Evolutionary conservation across 2,888 invertebrate species (phyloP), one percentile per base, ranked within the genome.

Genomic region (Sphaerophoria taeniata): DNA sequence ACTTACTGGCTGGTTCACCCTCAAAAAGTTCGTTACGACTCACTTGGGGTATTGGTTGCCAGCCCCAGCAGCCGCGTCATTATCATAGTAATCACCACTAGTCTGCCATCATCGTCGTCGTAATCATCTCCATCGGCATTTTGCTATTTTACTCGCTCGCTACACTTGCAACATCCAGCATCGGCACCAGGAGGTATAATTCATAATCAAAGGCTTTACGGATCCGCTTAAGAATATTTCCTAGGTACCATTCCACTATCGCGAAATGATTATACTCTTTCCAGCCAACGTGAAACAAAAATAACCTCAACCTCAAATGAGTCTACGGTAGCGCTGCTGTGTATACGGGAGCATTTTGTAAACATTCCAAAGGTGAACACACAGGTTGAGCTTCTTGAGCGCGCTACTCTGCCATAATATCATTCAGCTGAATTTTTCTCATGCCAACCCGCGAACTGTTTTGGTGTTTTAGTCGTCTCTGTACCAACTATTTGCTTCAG

Each of bases 131-230:
- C 67, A 67, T 53, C 39, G 72, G 75, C 56, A 76, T 76, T 84
- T 84, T 76, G 63, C n/a, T n/a, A n/a, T n/a, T n/a, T n/a, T n/a
- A n/a, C n/a, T 55, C 51, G 24, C 24, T 31, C 36, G 51, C 39
- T 39, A 47, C 49, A 14, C 36, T 4, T 51, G 12, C 12, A 74
- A 75, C 67, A 56, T 65, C 67, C 24, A 76, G 69, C 51, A 65
- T 58, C 58, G 75, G n/a, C n/a, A n/a, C n/a, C 69, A 78, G 61
- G 79, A 79, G 81, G 81, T 70, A 73, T 85, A 85, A 85, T 85
- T 85, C 85, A 85, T 85, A 85, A 85, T 81, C 85, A 85, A 81
- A 85, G 81, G 85, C 76, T 85, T 85, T 77, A 72, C 73, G 72
- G 53, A 81, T 69, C 76, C 76, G 85, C 85, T 81, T 81, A 85